Conservation (phyloP, 2,113 vertebrate species). For the Nothoprocta perdicaria region DNA sequence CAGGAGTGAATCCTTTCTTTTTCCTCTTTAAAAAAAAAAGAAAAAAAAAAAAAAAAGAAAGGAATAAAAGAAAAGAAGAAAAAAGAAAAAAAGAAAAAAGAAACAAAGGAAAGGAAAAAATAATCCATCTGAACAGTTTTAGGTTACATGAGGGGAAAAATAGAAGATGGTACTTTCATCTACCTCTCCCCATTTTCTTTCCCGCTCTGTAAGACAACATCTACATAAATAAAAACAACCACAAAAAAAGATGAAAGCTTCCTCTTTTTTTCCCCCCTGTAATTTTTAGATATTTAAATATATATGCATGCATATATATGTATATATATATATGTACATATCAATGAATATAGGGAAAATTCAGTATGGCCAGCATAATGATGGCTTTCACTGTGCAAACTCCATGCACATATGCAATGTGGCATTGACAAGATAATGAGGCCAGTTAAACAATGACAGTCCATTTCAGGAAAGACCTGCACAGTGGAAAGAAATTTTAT, state of each 20-base stretch:
- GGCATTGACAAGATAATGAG: background rate
- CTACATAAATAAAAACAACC: slow-evolving; percentile 10
- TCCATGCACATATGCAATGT: background rate
- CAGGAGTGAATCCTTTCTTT: background rate
- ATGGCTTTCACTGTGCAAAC: background rate
- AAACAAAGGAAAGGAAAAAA: background rate
- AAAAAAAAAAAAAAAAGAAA: too few species aligned
- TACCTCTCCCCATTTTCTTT: background rate
- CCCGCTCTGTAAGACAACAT: background rate
- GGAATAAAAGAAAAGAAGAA: too few species aligned
- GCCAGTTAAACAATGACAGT: background rate
- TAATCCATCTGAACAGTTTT: slow-evolving; percentile 22
- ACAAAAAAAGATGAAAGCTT: background rate
- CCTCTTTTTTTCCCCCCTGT: background rate
- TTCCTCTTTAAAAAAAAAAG: background rate
- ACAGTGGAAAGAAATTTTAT: background rate
- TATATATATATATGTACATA: background rate
- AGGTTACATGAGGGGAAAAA: slow-evolving; percentile 13
- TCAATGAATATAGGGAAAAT: background rate
- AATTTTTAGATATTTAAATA: background rate
- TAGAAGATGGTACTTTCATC: slow-evolving; percentile 1
- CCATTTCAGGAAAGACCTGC: background rate
- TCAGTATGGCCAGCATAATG: background rate
- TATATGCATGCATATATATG: background rate
- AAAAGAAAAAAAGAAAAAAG: background rate